Base-by-base conservation (phyloP, 1,140 invertebrate species). In the Subanguina moxae region DNA sequence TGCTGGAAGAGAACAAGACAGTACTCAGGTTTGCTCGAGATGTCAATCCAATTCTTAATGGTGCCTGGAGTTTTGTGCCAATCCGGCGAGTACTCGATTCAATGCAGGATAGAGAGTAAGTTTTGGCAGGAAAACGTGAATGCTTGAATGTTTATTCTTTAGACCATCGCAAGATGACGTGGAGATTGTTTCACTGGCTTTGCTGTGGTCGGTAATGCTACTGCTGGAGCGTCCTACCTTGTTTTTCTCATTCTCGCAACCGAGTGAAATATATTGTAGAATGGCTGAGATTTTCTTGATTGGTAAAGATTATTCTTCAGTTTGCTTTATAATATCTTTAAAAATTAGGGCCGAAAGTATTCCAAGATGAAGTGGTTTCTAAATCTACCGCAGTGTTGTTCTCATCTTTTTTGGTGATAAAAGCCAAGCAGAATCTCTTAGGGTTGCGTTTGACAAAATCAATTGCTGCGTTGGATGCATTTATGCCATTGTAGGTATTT, bases 401-500 rank as follows among this genome's bases (percentile, higher is more conserved):
- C 1, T 21, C 57, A 11, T 28, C 30, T n/a, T 70, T 58, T 70
- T 30, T 70, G 1, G 17, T 69, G 15, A 46, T 57, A 19, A 42
- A 52, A 0, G 45, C 28, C 7, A 43, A 28, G 27, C 46, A 62
- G 27, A 64, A 46, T 23, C 43, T 43, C 1, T 19, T 75, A 23
- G n/a, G 7, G 13, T 42, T 75, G 11, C 64, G 61, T 45, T 38
- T 75, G 28, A 28, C 21, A 9, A 19, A 59, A 21, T 63, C 61
- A 65, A 67, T 75, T 46, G 74, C 74, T 1, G 68, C 45, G n/a
- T 56, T 75, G 11, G 74, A 75, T 59, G 58, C 70, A n/a, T 75
- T 75, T 38, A 68, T 67, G 74, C 74, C 74, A 15, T 75, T 76
- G 72, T 73, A 56, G 76, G 21, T 71, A 68, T 48, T 56, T 68